These are phyloP conservation scores for Smithornis capensis DNA, from an alignment of 2,113 vertebrate species.

Conservation along the genomic window DNA sequence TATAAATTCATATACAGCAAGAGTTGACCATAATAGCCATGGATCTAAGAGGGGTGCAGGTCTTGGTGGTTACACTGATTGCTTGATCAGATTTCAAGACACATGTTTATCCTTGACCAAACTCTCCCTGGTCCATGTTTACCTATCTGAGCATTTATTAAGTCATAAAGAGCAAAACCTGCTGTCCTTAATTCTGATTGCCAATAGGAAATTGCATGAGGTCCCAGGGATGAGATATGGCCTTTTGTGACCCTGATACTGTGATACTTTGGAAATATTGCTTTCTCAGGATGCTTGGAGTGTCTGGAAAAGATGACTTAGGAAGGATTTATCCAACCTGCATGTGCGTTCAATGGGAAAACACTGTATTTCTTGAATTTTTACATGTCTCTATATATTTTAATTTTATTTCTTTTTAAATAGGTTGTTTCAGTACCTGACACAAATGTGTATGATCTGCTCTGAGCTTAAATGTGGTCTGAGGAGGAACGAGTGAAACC, in stretches of 20 bases:
- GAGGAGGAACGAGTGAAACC: not conserved
- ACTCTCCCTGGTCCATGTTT: not conserved
- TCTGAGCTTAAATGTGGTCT: not conserved
- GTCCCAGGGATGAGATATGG: accelerated
- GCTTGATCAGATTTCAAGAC: not conserved
- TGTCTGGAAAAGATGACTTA: not conserved
- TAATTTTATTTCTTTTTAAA: not conserved
- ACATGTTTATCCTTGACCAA: not conserved
- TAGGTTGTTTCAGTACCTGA: not conserved
- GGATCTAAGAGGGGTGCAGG: not conserved
- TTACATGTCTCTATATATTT: accelerated
- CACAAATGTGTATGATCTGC: not conserved
- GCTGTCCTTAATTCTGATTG: not conserved
- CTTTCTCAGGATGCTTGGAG: not conserved
- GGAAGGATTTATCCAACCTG: not conserved
- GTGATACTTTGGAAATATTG: not conserved
- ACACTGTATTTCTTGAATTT: not conserved
- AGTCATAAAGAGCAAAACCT: not conserved
- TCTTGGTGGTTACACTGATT: not conserved
- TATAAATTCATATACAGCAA: not conserved
- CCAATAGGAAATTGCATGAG: not conserved
- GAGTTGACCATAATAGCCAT: not conserved
- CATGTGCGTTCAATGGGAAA: not conserved
- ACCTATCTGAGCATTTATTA: not conserved
- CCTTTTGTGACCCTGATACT: not conserved